A percentile compares a stretch with the other conserved stretches of the same genome.
Conservation (phyloP, 2,113 vertebrate species). For the Lethenteron camtschaticum region DNA sequence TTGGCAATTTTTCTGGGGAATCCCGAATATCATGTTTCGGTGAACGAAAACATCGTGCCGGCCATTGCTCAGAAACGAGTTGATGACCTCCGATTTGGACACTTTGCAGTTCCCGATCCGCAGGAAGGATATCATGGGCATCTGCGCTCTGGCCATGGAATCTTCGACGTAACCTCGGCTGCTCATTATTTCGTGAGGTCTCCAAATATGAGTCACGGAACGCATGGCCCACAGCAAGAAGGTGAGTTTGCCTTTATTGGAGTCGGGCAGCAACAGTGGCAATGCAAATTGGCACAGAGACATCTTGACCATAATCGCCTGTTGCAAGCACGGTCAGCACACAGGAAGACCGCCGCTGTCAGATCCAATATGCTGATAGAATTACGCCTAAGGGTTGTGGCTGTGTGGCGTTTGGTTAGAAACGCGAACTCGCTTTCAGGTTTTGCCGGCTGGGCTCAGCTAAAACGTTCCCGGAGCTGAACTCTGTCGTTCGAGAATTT, state of each 20-base stretch:
- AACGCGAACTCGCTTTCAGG: no score
- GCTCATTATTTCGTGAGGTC: slow-evolving; percentile 8
- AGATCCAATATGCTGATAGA: slow-evolving; percentile 30
- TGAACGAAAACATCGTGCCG: not conserved
- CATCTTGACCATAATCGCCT: slow-evolving; percentile 27
- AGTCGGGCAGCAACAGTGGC: slow-evolving; percentile 33
- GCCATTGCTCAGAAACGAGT: slow-evolving; percentile 10
- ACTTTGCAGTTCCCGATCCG: slow-evolving; percentile 25
- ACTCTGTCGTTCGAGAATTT: no score
- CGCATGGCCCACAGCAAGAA: slow-evolving; percentile 30
- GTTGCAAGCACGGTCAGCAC: slow-evolving; percentile 29
- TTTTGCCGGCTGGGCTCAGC: no score
- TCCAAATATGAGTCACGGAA: slow-evolving; percentile 19
- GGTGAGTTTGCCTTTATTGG: slow-evolving; percentile 17
- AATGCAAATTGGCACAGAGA: slow-evolving; percentile 35
- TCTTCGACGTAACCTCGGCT: slow-evolving; percentile 10
- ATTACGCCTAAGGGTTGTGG: not conserved
- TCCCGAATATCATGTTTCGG: not conserved
- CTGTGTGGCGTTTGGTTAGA: no score
- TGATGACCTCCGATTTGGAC: slow-evolving; percentile 38
- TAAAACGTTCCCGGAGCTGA: no score
- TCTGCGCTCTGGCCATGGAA: slow-evolving; percentile 18
- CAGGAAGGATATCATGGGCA: slow-evolving; percentile 37
- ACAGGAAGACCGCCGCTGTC: slow-evolving; percentile 27
- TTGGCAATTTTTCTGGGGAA: not conserved